Percentiles rank a stretch among this genome's conserved stretches.
These are phyloP conservation scores for Antheraea mylitta DNA, from an alignment of 1,140 invertebrate genomes.

Conservation along the genomic window DNA sequence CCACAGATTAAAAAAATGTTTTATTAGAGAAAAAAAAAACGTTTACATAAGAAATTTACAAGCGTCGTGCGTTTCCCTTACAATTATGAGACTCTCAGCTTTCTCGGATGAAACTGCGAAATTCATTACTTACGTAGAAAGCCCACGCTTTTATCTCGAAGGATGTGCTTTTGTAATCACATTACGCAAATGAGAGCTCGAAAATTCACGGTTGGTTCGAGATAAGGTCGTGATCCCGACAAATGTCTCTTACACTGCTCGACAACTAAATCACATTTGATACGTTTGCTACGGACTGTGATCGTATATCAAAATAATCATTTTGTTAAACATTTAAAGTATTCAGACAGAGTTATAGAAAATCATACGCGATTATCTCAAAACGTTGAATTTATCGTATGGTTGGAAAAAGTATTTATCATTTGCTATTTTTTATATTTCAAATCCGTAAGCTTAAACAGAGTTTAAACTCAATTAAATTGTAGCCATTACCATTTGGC, in stretches of 20 bases:
- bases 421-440: neutral
- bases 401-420: neutral
- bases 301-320: conserved; percentile 6
- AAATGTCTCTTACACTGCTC: conserved; percentile 63
- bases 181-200: conserved; percentile 75
- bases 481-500: conserved; percentile 60
- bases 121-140: conserved; percentile 75
- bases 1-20: neutral
- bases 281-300: conserved; percentile 34
- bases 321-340: neutral
- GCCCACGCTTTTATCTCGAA: conserved; percentile 69
- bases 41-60: conserved; percentile 19
- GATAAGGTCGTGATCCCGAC: conserved; percentile 69
- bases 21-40: neutral
- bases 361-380: no score
- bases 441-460: neutral
- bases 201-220: conserved; percentile 69
- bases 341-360: neutral
- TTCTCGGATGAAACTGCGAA: conserved; percentile 51
- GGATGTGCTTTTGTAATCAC: conserved; percentile 77
- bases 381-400: neutral
- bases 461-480: conserved; percentile 39
- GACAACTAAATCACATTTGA: conserved; percentile 47
- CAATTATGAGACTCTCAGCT: conserved; percentile 54
- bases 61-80: conserved; percentile 38